Base-by-base conservation (phyloP, 2,888 invertebrate genomes). In the Sisyra nigra region DNA sequence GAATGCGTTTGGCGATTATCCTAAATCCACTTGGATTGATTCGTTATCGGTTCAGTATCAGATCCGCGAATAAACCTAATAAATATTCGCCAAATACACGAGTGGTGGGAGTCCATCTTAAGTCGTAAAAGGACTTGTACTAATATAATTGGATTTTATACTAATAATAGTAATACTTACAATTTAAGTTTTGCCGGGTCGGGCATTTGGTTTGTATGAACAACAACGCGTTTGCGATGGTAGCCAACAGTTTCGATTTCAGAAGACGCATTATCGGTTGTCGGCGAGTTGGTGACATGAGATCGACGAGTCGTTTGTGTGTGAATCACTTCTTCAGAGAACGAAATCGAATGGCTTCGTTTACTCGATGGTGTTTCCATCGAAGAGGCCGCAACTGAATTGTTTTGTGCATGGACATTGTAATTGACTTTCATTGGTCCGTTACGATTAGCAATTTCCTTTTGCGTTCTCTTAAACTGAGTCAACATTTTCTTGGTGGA, bases 341-440 rank as follows among this genome's bases (percentile, higher is more conserved):
- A 24, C 3, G 42, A 34, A 13, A 19, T 35, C 10, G 42, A 34
- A 10, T 42, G 13, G 18, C 24, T 24, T 24, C 24, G 30, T 30
- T 17, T 14, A 32, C 40, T 40, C n/a, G 40, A 17, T 32, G 31
- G 30, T 10, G 15, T 17, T 3, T 40, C 40, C 49, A 59, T 59
- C 3, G 57, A 56, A 35, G 51, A 46, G 18, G 56, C 49, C 2
- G 19, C 8, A 7, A 29, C 7, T 31, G 58, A 55, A 46, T 58
- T 57, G 31, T 63, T 65, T 46, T 64, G 62, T 48, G 62, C 63
- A 40, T 65, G 59, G 40, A 66, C 60, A 42, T 63, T 62, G 46
- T 65, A 65, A 19, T n/a, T n/a, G n/a, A 69, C 70, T 49, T 67
- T 69, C 55, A 71, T 58, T 2, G 71, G 70, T 1, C 69, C 70